Percentiles rank a stretch among this genome's conserved stretches.
Conservation (phyloP, 1,140 invertebrate genomes). For the Cydia strobilella region DNA sequence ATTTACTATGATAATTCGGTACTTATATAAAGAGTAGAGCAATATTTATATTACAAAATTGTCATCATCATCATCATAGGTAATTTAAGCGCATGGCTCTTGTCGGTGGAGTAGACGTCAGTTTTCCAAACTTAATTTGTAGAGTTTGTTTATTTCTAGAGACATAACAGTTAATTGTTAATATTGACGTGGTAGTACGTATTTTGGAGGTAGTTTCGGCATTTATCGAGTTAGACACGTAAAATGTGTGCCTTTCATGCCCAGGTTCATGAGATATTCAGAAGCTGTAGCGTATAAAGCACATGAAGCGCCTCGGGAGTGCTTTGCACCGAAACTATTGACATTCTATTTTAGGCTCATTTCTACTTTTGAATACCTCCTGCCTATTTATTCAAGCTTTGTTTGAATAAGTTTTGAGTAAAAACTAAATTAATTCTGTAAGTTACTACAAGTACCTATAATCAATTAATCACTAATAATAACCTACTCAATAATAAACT, state of each 20-base stretch:
- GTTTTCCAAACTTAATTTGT: too few species aligned
- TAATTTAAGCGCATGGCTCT: too few species aligned
- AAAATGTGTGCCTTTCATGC: neutral
- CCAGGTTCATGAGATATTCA: constrained; percentile 22
- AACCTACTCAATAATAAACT: too few species aligned
- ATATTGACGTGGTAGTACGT: neutral
- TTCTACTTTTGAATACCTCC: neutral
- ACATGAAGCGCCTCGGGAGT: neutral
- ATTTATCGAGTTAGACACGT: neutral
- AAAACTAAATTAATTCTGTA: too few species aligned
- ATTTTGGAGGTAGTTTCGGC: neutral
- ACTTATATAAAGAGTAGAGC: too few species aligned
- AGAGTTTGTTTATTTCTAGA: neutral
- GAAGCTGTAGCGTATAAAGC: neutral
- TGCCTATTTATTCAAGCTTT: neutral
- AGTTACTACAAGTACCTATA: too few species aligned
- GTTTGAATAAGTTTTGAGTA: neutral
- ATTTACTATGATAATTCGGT: too few species aligned
- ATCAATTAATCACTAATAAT: too few species aligned
- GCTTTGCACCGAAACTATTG: constrained; percentile 10
- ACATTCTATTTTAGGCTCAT: constrained; percentile 8
- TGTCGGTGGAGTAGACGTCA: too few species aligned
- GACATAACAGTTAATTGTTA: too few species aligned
- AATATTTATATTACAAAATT: too few species aligned
- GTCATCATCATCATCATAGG: too few species aligned